Conservation (phyloP, 2,888 invertebrate genomes). For the Ormyrus thymus region DNA sequence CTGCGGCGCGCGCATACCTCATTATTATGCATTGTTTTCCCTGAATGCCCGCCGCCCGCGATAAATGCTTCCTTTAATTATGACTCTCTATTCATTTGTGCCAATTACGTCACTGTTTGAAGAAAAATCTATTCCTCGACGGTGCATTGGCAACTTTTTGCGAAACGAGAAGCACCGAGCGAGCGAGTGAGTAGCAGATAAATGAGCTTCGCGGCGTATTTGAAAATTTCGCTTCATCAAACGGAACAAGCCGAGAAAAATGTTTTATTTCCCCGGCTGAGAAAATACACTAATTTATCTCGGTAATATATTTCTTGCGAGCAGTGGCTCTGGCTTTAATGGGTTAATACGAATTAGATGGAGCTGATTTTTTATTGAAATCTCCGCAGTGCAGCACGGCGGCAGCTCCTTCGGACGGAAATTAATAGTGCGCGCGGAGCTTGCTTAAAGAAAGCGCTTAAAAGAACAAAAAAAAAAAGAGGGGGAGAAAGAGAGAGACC, state of each 20-base stretch:
- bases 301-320: too few relatives aligned
- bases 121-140: too few relatives aligned
- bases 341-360: conserved; percentile 27
- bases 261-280: too few relatives aligned
- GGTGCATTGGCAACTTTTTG: too few relatives aligned
- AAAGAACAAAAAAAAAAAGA: neutral
- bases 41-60: neutral
- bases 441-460: conserved; percentile 15
- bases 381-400: neutral
- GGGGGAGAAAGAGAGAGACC: neutral
- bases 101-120: too few relatives aligned
- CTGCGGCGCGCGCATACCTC: conserved; percentile 17
- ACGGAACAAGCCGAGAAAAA: too few relatives aligned
- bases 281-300: too few relatives aligned
- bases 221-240: too few relatives aligned
- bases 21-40: conserved; percentile 45
- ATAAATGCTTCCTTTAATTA: conserved; percentile 14
- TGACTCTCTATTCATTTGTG: too few relatives aligned
- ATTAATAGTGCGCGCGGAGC: conserved; percentile 37
- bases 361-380: conserved; percentile 33
- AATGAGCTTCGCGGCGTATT: too few relatives aligned
- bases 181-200: too few relatives aligned
- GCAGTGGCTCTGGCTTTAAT: neutral
- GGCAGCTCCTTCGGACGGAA: conserved; percentile 8
- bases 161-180: too few relatives aligned